Base-by-base conservation (phyloP, 2,888 invertebrate genomes). In the Luperina testacea region DNA sequence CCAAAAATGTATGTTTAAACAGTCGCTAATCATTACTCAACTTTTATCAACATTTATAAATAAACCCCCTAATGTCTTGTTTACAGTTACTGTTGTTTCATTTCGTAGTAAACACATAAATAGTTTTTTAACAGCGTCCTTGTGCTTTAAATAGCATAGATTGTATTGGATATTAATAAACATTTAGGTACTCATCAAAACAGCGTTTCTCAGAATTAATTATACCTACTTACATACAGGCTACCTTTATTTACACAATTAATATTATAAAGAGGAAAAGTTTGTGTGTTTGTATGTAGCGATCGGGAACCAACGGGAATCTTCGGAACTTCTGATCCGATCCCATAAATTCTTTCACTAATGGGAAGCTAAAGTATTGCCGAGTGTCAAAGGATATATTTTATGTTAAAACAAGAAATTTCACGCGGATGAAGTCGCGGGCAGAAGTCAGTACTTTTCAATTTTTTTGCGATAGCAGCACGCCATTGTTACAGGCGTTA, bases 41-140 rank as follows among this genome's bases (percentile, higher is more conserved):
- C 13, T 48, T 20, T 51, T 38, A 38, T 38, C 17, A 51, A 51
- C 0, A 7, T 51, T 51, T 51, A 20, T 51, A 20, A 51, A 51
- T 51, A 51, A 20, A 51, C 20, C 17, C 17, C 51, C 24, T 57
- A 64, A 32, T 63, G 13, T 27, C 38, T 80, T 27, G 24, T 63
- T 70, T 70, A 17, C 11, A 57, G 27, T 48, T 24, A 17, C 8
- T 64, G 27, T 48, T 24, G 9, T 38, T 59, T 13, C 0, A 24
- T 57, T 77, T 77, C 27, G 6, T 15, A 63, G 32, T 51, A 38
- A 6, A 45, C 27, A 3, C n/a, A 78, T 45, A 32, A 78, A 48
- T 64, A 5, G 9, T 0, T 32, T 69, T 68, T 20, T 20, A 38
- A 38, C 45, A 32, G 15, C 48, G 59, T 67, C 77, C 65, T 32